phyloP scores from a whole-genome alignment of 1,140 invertebrate genomes.

The Drosophila kurseongensis region DNA sequence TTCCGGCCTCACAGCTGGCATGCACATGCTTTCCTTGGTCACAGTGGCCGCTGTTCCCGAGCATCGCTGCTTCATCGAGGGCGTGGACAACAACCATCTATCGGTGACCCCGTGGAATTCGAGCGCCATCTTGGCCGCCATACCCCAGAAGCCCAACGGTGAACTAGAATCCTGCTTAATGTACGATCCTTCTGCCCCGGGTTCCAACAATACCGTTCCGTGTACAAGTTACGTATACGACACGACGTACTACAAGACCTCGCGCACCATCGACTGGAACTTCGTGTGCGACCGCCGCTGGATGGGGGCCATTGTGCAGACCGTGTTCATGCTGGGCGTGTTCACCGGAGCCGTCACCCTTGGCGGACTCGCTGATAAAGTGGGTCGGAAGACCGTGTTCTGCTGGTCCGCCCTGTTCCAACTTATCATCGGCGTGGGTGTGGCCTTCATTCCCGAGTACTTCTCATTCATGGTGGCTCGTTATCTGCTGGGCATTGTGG shows the following conservation, averaged over 20 bases:
- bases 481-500: conserved; percentile 92
- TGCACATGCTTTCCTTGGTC: conserved; percentile 92
- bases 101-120: conserved; percentile 86
- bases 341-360: conserved; percentile 93
- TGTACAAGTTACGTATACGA: conserved; percentile 91
- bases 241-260: conserved; percentile 88
- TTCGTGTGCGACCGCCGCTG: conserved; percentile 93
- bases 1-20: conserved; percentile 90
- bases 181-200: conserved; percentile 83
- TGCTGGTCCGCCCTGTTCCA: conserved; percentile 90
- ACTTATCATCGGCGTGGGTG: conserved; percentile 89
- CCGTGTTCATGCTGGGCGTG: conserved; percentile 95
- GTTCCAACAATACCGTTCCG: conserved; percentile 84
- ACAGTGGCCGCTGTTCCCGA: conserved; percentile 92
- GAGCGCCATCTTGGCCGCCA: conserved; percentile 85
- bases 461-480: conserved; percentile 89
- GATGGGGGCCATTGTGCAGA: conserved; percentile 92
- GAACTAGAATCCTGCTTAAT: conserved; percentile 87
- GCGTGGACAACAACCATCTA: conserved; percentile 85
- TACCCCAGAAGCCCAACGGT: conserved; percentile 85
- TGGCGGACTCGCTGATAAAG: conserved; percentile 94
- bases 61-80: conserved; percentile 89
- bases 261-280: conserved; percentile 92
- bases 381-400: conserved; percentile 92
- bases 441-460: conserved; percentile 91